Evolutionary conservation across 2,797 vertebrate genomes (phyloP), one percentile per base, ranked within the genome.

Genomic region (Glyptemys insculpta): DNA sequence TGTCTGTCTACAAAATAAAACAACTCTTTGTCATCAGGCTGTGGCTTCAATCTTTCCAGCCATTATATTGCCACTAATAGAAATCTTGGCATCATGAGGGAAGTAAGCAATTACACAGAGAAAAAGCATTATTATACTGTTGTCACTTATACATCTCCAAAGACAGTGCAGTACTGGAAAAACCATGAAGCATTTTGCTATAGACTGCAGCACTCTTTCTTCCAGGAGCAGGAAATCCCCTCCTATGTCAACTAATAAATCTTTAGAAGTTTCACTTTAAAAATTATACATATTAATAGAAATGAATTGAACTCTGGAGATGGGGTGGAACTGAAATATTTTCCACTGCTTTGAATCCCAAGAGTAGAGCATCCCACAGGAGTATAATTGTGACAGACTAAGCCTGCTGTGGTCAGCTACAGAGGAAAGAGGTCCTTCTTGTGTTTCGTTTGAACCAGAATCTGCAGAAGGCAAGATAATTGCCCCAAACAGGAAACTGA

Each of bases 111-210:
- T 27, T 47, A 68, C 37, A 29, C 27, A 11, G 1, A 79, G 27
- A 92, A 72, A 41, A 0, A 81, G 18, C 5, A 81, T 34, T 52
- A 29, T 74, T 57, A 53, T 47, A 49, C 1, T 52, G 14, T 5
- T 83, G 3, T 44, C 92, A 31, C 18, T 21, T 68, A 68, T 0
- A 1, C 34, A 37, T 15, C 54, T 82, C 21, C 49, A 50, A 68
- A 72, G 85, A 82, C 72, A n/a, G 5, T n/a, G 52, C 10, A 89
- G 31, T 27, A 86, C 62, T 15, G 81, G 79, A 89, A 31, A 87
- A 94, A 57, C 27, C 50, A 47, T 27, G n/a, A 0, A 0, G 1
- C 31, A 19, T 8, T 4, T 27, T 65, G 86, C 2, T 52, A 11
- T 68, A 1, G 82, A 31, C 18, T 37, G 9, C n/a, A 68, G 65